Evolutionary conservation across 2,888 invertebrate genomes (phyloP).

Genomic region (Autographa pulchrina): DNA sequence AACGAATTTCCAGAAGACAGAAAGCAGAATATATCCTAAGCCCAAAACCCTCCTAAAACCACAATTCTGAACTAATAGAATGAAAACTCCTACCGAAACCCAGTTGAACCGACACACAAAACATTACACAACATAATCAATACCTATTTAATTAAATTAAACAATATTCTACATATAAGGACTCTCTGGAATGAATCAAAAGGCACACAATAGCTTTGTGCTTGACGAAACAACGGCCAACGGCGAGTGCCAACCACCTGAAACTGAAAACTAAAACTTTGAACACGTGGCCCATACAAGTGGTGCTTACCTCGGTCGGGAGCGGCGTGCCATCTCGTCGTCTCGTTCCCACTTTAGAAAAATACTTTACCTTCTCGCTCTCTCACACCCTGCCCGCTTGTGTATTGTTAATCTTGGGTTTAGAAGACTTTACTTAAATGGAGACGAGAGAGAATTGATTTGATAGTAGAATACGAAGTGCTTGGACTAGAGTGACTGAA

Average conservation of each 20-base stretch:
- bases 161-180: conserved; percentile 44
- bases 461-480: conserved; percentile 29
- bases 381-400: conserved; percentile 83
- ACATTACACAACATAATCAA: conserved; percentile 42
- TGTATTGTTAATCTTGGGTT: conserved; percentile 62
- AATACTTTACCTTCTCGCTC: conserved; percentile 82
- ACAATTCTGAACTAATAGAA: conserved; percentile 18
- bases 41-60: not conserved
- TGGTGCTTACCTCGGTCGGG: conserved; percentile 86
- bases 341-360: conserved; percentile 88
- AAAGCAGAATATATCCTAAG: not conserved
- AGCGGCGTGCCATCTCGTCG: conserved; percentile 82
- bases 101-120: conserved; percentile 46
- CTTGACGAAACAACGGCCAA: conserved; percentile 59
- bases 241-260: conserved; percentile 67
- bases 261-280: conserved; percentile 73
- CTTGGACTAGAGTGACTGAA: conserved; percentile 42
- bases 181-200: conserved; percentile 43
- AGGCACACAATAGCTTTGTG: conserved; percentile 54
- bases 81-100: conserved; percentile 29
- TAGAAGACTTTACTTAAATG: conserved; percentile 48
- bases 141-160: conserved; percentile 31
- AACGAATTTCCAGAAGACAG: not conserved
- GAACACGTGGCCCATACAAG: conserved; percentile 83
- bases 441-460: conserved; percentile 50